phyloP scores from a whole-genome alignment of 2,888 invertebrate species.

The Pteria penguin region DNA sequence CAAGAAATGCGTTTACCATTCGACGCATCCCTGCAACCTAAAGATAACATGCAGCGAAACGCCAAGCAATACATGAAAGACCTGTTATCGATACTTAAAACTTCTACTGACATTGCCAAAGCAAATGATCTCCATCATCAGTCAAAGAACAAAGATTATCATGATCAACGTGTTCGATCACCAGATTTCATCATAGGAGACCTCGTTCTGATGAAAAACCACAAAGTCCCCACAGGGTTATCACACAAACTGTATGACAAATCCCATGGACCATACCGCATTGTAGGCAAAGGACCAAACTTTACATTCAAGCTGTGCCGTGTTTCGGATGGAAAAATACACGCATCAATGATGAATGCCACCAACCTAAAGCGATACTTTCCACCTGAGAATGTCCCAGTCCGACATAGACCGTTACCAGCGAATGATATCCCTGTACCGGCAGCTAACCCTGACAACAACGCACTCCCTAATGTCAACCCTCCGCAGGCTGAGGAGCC shows the following conservation, averaged over 20 bases:
- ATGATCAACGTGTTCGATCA: constrained; percentile 16
- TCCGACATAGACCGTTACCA: neutral
- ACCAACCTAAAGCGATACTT: constrained; percentile 18
- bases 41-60: neutral
- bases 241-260: constrained; percentile 25
- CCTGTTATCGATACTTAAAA: neutral
- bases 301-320: constrained; percentile 23
- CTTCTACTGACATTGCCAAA: neutral
- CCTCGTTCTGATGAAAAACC: constrained; percentile 13
- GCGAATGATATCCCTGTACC: neutral
- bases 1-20: constrained; percentile 31
- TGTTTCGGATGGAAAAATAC: neutral
- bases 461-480: neutral
- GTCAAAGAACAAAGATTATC: constrained; percentile 5
- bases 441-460: neutral
- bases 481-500: neutral
- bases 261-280: constrained; percentile 20
- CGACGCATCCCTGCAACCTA: constrained; percentile 3
- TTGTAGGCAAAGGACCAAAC: constrained; percentile 21
- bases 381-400: neutral
- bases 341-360: constrained; percentile 15
- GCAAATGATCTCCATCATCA: constrained; percentile 15
- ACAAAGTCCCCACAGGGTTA: constrained; percentile 14
- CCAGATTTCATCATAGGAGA: constrained; percentile 19
- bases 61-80: constrained; percentile 10